Base-by-base conservation (phyloP, 2,797 vertebrate genomes). In the Cetoscarus ocellatus region DNA sequence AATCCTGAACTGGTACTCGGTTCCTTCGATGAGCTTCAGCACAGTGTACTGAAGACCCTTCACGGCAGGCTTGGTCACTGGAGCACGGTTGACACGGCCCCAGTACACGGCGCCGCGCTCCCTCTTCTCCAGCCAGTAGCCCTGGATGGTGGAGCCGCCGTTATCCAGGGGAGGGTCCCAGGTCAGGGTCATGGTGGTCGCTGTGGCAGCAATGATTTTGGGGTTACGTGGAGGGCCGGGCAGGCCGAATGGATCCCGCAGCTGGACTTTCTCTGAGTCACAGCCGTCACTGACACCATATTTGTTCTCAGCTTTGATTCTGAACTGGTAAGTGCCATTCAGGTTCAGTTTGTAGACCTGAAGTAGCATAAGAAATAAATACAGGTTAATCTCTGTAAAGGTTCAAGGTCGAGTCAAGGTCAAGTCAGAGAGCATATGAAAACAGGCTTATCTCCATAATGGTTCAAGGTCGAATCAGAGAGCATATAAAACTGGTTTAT, bases 51-150 rank as follows among this genome's bases (percentile, higher is more conserved):
- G 89, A 53, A 98, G 84, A 12, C 95, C 95, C 89, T 96, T 99
- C 61, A 98, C 94, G 6, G 96, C 93, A 0, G 96, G 95, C 89
- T 97, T 99, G 83, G 98, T 99, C 82, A 97, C 94, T 0, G 98
- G 95, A 58, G 95, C 95, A 54, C 98, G 92, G 90, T 96, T 99
- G 67, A 99, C 95, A 7, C 96, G 96, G 55, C 96, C 93, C 98
- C 98, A 99, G 86, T 99, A 99, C 67, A 97, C 93, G 0, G 97
- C 96, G 10, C 96, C 98, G 1, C 96, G 94, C 77, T 99, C 98
- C 93, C 97, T 96, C 90, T 99, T 99, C 89, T 99, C 98, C 80
- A 99, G 80, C 97, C 96, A 99, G 85, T 99, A 99, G 53, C 98
- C 98, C 85, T 97, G 97, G 79, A 99, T 98, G 59, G 94, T 95